Conservation (phyloP, 2,797 vertebrate genomes). For the Pterois miles region DNA sequence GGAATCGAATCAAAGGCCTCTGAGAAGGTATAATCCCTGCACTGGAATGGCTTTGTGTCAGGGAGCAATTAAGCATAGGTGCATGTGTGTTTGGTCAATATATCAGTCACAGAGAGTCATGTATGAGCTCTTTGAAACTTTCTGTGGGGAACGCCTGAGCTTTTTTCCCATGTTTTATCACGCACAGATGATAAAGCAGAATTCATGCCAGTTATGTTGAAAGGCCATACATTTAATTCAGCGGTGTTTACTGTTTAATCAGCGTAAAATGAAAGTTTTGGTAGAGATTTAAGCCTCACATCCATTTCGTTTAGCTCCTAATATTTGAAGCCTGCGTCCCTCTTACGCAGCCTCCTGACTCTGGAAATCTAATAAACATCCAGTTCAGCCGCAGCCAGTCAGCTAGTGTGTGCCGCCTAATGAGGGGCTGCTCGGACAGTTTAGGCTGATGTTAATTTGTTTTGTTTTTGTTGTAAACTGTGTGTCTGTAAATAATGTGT, state of each 20-base stretch:
- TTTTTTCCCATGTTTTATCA: constrained; percentile 44
- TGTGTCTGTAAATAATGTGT: constrained; percentile 75
- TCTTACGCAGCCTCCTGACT: constrained; percentile 44
- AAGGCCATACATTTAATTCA: neutral
- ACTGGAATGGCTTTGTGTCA: constrained; percentile 69
- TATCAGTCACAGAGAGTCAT: constrained; percentile 41
- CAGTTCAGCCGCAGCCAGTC: constrained; percentile 29
- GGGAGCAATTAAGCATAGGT: constrained; percentile 63
- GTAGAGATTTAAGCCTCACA: neutral
- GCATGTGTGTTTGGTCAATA: constrained; percentile 61
- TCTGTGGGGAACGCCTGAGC: constrained; percentile 21
- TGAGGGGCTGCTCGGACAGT: constrained; percentile 49
- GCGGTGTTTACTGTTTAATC: constrained; percentile 5
- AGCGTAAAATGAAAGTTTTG: constrained; percentile 15
- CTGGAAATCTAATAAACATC: constrained; percentile 36
- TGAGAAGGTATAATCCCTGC: constrained; percentile 61
- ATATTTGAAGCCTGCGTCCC: neutral
- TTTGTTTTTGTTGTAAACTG: constrained; percentile 74
- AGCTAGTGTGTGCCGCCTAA: constrained; percentile 51
- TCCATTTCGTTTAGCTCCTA: neutral
- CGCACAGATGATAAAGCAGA: constrained; percentile 8
- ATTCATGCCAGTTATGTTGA: neutral
- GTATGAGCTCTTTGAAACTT: constrained; percentile 42
- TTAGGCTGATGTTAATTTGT: constrained; percentile 64
- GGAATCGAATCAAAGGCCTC: constrained; percentile 67